A percentile compares a stretch with the other conserved stretches of the same genome.
Evolutionary conservation across 2,113 vertebrate species (phyloP).

Genomic region (Anguilla rostrata): DNA sequence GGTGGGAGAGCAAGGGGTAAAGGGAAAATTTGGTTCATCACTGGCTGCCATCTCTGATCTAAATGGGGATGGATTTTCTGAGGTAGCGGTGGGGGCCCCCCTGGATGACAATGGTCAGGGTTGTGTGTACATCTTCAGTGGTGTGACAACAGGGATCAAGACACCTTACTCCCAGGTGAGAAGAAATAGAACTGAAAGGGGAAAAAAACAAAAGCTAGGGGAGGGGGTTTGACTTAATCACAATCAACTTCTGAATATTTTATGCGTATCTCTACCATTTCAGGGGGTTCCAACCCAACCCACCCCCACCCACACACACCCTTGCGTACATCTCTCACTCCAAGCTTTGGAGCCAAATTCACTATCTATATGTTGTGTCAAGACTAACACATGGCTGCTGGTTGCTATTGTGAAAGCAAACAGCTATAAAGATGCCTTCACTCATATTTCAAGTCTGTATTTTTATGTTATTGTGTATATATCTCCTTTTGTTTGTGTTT

Average conservation of each 20-base stretch:
- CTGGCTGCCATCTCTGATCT: slow-evolving; percentile 65
- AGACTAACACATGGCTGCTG: too few species aligned
- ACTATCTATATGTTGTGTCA: too few species aligned
- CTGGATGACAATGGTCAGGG: slow-evolving; percentile 65
- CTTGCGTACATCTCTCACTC: neutral
- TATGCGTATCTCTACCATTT: too few species aligned
- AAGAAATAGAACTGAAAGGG: neutral
- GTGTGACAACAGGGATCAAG: slow-evolving; percentile 41
- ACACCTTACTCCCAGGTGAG: slow-evolving; percentile 62
- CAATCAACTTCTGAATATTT: too few species aligned
- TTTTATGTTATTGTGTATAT: neutral
- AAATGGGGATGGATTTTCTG: slow-evolving; percentile 53
- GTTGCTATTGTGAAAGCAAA: too few species aligned
- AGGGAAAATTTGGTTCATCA: slow-evolving; percentile 67
- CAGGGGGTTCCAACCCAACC: too few species aligned
- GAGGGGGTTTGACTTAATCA: too few species aligned
- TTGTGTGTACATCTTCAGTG: slow-evolving; percentile 70
- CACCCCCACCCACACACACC: too few species aligned
- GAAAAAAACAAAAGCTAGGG: neutral
- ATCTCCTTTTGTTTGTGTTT: neutral
- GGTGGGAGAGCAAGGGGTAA: slow-evolving; percentile 44
- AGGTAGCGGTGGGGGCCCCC: slow-evolving; percentile 70
- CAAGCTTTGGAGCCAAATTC: too few species aligned
- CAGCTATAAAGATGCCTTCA: too few species aligned
- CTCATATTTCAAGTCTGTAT: neutral